Evolutionary conservation across 2,797 vertebrate genomes (phyloP).

Genomic region (Thaleichthys pacificus): DNA sequence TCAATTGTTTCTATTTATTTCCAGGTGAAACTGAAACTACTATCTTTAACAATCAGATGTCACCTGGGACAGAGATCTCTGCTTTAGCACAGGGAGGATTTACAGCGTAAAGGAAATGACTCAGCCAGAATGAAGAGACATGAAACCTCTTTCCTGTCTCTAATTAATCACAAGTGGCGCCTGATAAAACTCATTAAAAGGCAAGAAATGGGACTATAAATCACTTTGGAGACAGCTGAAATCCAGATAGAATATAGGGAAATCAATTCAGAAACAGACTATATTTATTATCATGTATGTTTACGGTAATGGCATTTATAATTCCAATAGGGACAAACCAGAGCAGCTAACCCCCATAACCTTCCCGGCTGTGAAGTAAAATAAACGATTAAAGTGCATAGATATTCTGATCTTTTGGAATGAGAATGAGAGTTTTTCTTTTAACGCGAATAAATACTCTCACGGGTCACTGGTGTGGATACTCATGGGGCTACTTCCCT

Average conservation of each 20-base stretch:
- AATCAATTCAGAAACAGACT: not conserved
- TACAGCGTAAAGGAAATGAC: conserved; percentile 45
- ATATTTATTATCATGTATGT: not conserved
- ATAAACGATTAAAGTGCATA: not conserved
- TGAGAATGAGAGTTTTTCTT: not conserved
- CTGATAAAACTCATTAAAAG: conserved; percentile 74
- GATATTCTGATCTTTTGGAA: no score
- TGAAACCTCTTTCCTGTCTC: conserved; percentile 56
- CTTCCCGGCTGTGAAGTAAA: not conserved
- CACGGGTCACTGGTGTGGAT: no score
- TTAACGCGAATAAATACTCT: no score
- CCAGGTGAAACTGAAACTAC: conserved; percentile 1
- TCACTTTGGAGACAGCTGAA: conserved; percentile 52
- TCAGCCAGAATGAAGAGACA: conserved; percentile 60
- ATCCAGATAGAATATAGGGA: conserved; percentile 41
- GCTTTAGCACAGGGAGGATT: conserved; percentile 35
- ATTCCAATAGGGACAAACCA: not conserved
- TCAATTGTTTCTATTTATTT: no score
- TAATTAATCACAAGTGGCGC: conserved; percentile 73
- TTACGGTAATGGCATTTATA: not conserved
- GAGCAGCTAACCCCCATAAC: not conserved
- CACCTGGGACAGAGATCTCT: conserved; percentile 45
- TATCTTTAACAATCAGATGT: conserved; percentile 30
- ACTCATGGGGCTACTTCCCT: no score
- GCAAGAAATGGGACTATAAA: conserved; percentile 68